These are phyloP conservation scores for Taxidea taxus DNA, from an alignment of 2,113 vertebrate species.

Conservation along the genomic window DNA sequence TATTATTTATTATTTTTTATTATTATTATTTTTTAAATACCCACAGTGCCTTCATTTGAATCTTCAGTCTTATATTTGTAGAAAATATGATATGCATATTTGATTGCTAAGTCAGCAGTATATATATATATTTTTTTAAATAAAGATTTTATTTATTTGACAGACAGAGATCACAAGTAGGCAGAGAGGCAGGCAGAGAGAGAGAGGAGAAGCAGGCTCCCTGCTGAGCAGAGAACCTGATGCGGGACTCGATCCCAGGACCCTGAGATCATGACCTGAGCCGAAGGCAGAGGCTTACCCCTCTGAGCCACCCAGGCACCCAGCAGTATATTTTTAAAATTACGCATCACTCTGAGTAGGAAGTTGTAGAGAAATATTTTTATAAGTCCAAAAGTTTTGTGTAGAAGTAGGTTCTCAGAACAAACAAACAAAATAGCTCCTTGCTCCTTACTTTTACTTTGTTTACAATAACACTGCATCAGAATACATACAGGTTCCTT, in stretches of 20 bases:
- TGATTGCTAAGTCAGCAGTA: not conserved
- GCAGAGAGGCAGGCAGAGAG: too few species aligned
- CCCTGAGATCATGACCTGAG: too few species aligned
- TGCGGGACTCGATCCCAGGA: too few species aligned
- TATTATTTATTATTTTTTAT: too few species aligned
- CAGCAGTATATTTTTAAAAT: not conserved
- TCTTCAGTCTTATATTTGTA: slow-evolving; percentile 3
- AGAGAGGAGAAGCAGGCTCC: too few species aligned
- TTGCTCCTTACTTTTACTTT: not conserved
- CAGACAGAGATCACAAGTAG: too few species aligned
- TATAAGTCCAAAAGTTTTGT: not conserved
- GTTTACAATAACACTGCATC: not conserved
- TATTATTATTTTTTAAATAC: not conserved
- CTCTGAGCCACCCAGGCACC: too few species aligned
- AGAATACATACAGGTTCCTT: not conserved
- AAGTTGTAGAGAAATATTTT: not conserved
- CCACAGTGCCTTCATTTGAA: not conserved
- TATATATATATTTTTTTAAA: not conserved
- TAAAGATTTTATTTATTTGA: too few species aligned
- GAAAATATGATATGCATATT: not conserved
- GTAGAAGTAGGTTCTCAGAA: slow-evolving; percentile 5
- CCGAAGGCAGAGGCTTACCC: too few species aligned
- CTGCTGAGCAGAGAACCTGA: too few species aligned
- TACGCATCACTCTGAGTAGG: not conserved
- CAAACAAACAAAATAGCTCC: not conserved